A percentile compares a stretch with the other conserved stretches of the same genome.
phyloP scores from a whole-genome alignment of 2,113 vertebrate species.

The Clarias gariepinus region DNA sequence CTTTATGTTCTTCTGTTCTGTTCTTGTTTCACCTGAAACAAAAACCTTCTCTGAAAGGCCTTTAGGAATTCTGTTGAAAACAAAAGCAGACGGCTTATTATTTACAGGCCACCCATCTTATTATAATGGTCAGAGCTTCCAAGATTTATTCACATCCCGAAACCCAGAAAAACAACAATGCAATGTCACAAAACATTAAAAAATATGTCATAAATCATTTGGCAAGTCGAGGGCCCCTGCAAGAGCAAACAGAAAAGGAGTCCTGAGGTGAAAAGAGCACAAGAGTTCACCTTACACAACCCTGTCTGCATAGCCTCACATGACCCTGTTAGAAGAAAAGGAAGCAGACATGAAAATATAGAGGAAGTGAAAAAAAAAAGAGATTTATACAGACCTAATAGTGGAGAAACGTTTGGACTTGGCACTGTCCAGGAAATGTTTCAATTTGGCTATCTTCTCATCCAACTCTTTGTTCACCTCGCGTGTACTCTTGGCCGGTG shows the following conservation, averaged over 20 bases:
- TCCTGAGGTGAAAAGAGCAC: conserved; percentile 30
- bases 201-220: conserved; percentile 27
- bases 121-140: conserved; percentile 15
- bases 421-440: conserved; percentile 90
- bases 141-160: conserved; percentile 21
- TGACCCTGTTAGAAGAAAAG: conserved; percentile 29
- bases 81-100: conserved; percentile 42
- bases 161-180: conserved; percentile 32
- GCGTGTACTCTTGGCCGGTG: conserved; percentile 62
- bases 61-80: conserved; percentile 84
- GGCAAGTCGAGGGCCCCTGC: conserved; percentile 34
- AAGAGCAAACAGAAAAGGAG: conserved; percentile 32
- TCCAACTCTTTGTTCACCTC: conserved; percentile 82
- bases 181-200: conserved; percentile 32
- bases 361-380: conserved; percentile 26
- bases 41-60: conserved; percentile 81
- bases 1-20: conserved; percentile 62
- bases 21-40: conserved; percentile 64
- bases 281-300: conserved; percentile 41
- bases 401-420: conserved; percentile 93
- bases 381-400: conserved; percentile 78
- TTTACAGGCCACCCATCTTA: conserved; percentile 35
- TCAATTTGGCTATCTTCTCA: conserved; percentile 91
- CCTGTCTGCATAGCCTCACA: conserved; percentile 41
- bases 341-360: conserved; percentile 17